These are phyloP conservation scores for Boulengeromyrus knoepffleri DNA, from an alignment of 2,113 vertebrate species.

Conservation along the genomic window DNA sequence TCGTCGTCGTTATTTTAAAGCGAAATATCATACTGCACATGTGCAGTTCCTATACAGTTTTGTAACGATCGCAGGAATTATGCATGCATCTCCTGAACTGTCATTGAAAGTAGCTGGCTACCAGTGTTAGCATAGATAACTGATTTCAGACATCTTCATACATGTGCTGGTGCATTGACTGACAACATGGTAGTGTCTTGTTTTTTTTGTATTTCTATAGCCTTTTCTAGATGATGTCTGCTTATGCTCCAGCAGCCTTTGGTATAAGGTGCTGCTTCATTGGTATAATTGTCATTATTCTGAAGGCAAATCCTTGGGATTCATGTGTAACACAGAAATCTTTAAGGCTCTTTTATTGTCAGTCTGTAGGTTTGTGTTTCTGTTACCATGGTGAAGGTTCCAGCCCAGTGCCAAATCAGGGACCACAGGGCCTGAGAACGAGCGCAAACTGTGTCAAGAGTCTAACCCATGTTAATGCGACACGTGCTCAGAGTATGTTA, in stretches of 20 bases:
- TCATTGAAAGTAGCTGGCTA: background rate
- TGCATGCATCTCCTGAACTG: background rate
- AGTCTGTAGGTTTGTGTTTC: background rate
- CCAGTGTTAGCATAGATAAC: background rate
- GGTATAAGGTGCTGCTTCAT: background rate
- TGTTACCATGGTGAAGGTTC: background rate
- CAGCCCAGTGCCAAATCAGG: background rate
- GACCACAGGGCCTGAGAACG: background rate
- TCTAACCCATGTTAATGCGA: background rate
- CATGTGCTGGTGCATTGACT: background rate
- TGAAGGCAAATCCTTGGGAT: background rate
- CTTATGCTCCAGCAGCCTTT: background rate
- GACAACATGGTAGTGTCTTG: background rate
- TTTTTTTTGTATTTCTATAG: background rate
- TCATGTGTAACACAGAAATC: background rate
- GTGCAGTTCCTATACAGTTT: background rate
- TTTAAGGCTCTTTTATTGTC: background rate
- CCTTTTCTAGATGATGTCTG: background rate
- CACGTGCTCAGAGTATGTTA: background rate
- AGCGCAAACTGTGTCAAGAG: background rate
- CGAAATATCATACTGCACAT: background rate
- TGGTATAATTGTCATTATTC: background rate
- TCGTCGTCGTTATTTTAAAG: background rate
- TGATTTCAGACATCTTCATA: background rate
- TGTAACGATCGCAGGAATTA: background rate